Percentiles rank a stretch among this genome's conserved stretches.
Evolutionary conservation across 2,113 vertebrate species (phyloP).

Genomic region (Fulica atra): DNA sequence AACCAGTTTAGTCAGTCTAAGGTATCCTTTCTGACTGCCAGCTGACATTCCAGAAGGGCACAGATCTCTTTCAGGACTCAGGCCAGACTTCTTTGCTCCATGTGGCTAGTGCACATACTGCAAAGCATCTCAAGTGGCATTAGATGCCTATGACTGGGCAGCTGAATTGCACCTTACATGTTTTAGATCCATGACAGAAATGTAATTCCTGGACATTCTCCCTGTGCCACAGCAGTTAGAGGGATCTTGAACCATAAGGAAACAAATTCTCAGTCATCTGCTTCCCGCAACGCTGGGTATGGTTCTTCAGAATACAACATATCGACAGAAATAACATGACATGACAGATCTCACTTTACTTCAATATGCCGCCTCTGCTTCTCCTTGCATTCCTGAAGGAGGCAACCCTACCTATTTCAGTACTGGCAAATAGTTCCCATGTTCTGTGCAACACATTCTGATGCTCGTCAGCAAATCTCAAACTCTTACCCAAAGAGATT

Average conservation of each 20-base stretch:
- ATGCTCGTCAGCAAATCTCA: not conserved
- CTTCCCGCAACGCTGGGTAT: not conserved
- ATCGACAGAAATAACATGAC: not conserved
- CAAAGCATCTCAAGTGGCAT: not conserved
- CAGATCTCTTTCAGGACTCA: accelerated
- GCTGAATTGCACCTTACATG: accelerated
- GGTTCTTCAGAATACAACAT: not conserved
- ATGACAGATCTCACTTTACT: not conserved
- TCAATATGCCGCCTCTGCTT: not conserved
- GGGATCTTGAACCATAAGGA: not conserved
- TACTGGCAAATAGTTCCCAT: not conserved
- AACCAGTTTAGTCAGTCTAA: not conserved
- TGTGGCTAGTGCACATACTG: accelerated
- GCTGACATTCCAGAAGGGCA: not conserved
- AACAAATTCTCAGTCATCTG: not conserved
- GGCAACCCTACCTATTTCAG: not conserved
- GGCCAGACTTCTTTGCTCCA: accelerated
- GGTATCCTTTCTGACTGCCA: not conserved
- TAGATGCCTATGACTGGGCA: accelerated
- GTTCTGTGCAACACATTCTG: not conserved
- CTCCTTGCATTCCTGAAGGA: not conserved
- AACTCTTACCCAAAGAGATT: not conserved
- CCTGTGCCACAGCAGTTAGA: not conserved
- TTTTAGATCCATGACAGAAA: not conserved
- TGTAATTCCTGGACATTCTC: not conserved